Base-by-base conservation (phyloP, 2,888 invertebrate species). In the Drosophila peninsularis region DNA sequence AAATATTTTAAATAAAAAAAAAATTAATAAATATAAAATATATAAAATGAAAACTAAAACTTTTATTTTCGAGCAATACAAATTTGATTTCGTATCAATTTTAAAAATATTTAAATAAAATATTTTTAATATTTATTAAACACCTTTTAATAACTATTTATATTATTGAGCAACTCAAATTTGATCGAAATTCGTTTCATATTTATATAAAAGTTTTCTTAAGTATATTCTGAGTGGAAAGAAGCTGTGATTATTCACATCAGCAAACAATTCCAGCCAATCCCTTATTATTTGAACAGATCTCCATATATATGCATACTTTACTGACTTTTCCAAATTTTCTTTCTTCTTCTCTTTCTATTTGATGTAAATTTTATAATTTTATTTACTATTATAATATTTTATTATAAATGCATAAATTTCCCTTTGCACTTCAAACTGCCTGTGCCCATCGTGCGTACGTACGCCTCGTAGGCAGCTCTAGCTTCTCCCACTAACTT, bases 391-490 rank as follows among this genome's bases (percentile, higher is more conserved):
- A 30, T 30, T 30, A 30, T 30, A 30, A 30, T n/a, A 27, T 17
- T 50, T 36, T 50, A n/a, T n/a, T n/a, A n/a, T n/a, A n/a, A n/a
- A n/a, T 21, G 14, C 14, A 5, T n/a, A 5, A 2, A 27, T 47
- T 47, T 47, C 30, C 0, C 45, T 17, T 2, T 10, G 5, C 10
- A 30, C 0, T 47, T 21, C n/a, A n/a, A n/a, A n/a, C n/a, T n/a
- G n/a, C n/a, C n/a, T n/a, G n/a, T n/a, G n/a, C n/a, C n/a, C n/a
- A n/a, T n/a, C n/a, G n/a, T n/a, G n/a, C n/a, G 62, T 55, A 30
- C 41, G 54, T n/a, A n/a, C n/a, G 32, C 47, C 49, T 10, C 36
- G 2, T 24, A 37, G 47, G 19, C 54, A 55, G 14, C 63, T 50
- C 37, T 9, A 24, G 37, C 27, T 13, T 47, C 19, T 47, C 60